Evolutionary conservation across 2,888 invertebrate genomes (phyloP), one percentile per base, ranked within the genome.

Genomic region (Ophion ellenae): DNA sequence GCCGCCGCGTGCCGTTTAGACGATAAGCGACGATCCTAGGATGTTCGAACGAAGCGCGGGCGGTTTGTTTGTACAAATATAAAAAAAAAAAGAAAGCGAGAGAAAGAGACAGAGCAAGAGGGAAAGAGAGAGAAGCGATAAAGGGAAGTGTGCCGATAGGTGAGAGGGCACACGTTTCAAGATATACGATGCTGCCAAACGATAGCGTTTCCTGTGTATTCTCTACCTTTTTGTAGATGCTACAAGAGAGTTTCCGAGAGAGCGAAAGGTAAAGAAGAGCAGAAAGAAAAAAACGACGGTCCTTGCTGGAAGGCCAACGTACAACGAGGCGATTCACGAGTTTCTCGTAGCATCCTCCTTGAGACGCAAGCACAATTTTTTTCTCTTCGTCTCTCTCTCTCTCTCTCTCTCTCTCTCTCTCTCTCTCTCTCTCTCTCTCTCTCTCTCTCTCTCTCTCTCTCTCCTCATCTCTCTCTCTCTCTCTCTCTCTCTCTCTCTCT

Each of bases 271-370:
- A 85, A 85, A 82, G 78, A 66, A 32, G 66, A 74, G 59, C 32
- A 24, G 59, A 28, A 59, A 36, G 71, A 47, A 53, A 71, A 71
- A 36, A 63, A 70, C 45, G 40, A 28, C 14, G 47, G 45, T 24
- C 20, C 28, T 14, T 40, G 64, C 45, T 75, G 59, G 57, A 59
- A 76, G 74, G 78, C 53, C 61, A 70, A 70, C n/a, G 36, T 45
- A 91, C 91, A 91, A 91, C 86, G 91, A 88, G 88, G 53, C 90
- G 90, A 91, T 91, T 91, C 91, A 91, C 86, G 47, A 66, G 73
- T 71, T 77, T 85, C 74, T 75, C 74, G 66, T 76, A 82, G 64
- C 57, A 75, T 85, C 66, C 79, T 86, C 78, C 78, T 86, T 75
- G 76, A 83, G 80, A 86, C 77, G 57, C 40, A 32, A 45, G 28